Evolutionary conservation across 2,888 invertebrate species (phyloP).

Genomic region (Hesperia comma): DNA sequence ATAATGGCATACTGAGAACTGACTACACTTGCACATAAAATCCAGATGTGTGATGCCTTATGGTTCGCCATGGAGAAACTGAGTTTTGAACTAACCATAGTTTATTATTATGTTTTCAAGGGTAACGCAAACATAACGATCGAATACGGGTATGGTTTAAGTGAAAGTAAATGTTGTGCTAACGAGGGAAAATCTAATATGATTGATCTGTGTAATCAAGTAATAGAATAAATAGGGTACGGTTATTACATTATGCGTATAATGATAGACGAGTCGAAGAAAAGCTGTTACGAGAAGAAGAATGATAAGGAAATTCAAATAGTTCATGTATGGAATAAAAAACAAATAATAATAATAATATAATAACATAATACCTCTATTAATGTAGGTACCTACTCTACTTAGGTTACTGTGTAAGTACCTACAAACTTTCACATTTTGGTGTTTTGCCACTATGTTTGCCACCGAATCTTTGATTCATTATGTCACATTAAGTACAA

Average conservation of each 20-base stretch:
- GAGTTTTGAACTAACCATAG: constrained; percentile 22
- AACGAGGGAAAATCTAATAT: constrained; percentile 43
- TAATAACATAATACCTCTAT: no score
- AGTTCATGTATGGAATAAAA: no score
- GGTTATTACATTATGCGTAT: constrained; percentile 43
- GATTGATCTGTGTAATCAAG: constrained; percentile 48
- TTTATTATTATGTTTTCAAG: constrained; percentile 36
- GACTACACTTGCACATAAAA: background rate
- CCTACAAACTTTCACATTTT: no score
- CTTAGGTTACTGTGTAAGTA: no score
- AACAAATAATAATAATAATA: no score
- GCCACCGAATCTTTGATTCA: background rate
- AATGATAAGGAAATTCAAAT: background rate
- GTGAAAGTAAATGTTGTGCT: constrained; percentile 41
- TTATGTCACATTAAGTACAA: background rate
- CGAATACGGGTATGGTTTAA: constrained; percentile 30
- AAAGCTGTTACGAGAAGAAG: no score
- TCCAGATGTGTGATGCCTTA: background rate
- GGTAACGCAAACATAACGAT: constrained; percentile 19
- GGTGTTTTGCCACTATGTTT: no score
- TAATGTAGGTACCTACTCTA: no score
- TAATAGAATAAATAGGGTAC: constrained; percentile 39
- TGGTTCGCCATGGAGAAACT: background rate
- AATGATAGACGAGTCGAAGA: constrained; percentile 37
- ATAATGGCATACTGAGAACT: no score